These are phyloP conservation scores for Chrysochloris asiatica DNA, from an alignment of 2,113 vertebrate species.

Conservation along the genomic window DNA sequence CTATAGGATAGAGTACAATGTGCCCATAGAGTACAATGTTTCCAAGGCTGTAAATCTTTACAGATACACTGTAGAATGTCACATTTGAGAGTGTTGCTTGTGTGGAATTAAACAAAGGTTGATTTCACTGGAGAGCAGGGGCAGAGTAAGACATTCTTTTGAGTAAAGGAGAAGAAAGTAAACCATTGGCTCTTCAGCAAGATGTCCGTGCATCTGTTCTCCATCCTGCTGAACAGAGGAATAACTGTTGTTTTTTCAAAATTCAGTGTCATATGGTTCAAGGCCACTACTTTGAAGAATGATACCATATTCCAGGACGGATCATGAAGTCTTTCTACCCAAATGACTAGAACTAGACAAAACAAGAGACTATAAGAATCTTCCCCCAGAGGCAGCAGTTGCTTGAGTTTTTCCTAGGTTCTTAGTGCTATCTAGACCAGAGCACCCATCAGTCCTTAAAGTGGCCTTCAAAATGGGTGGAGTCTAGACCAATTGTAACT, in stretches of 20 bases:
- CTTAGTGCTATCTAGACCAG: background rate
- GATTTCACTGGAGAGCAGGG: constrained; percentile 31
- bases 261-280: background rate
- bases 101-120: background rate
- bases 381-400: background rate
- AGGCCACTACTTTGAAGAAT: background rate
- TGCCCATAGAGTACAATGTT: too few species aligned
- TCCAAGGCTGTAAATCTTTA: too few species aligned
- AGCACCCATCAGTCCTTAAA: background rate
- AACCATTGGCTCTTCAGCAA: background rate
- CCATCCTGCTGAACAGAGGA: background rate
- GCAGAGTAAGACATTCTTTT: background rate
- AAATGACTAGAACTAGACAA: background rate
- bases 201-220: background rate
- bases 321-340: background rate
- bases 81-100: constrained; percentile 29
- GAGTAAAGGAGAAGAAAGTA: constrained; percentile 21
- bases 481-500: background rate
- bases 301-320: background rate
- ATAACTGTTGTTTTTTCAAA: rapidly evolving
- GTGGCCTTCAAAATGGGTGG: background rate
- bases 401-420: background rate
- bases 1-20: too few species aligned
- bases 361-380: background rate
- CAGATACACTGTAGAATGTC: too few species aligned